These are phyloP conservation scores for Panonychus citri DNA, from an alignment of 1,140 invertebrate species.

Conservation along the genomic window DNA sequence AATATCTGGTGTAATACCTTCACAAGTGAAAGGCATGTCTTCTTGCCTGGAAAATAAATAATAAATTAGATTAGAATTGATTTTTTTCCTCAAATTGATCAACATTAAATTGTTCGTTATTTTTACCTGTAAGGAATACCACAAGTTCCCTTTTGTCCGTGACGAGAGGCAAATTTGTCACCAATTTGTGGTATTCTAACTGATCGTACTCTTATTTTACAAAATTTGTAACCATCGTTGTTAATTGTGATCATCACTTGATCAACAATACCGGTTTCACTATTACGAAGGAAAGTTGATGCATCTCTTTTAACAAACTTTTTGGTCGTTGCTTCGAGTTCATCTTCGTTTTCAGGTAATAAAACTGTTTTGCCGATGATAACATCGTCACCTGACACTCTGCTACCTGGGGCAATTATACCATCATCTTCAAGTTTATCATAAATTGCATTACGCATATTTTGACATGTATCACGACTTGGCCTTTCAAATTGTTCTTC, in stretches of 20 bases:
- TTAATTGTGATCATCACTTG: conserved; percentile 89
- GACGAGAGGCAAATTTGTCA: conserved; percentile 93
- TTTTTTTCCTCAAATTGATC: neutral
- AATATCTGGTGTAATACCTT: conserved; percentile 92
- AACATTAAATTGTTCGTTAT: too few species aligned
- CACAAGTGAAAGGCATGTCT: conserved; percentile 94
- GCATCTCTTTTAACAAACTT: conserved; percentile 79
- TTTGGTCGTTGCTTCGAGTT: conserved; percentile 69
- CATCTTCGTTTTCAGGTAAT: conserved; percentile 84
- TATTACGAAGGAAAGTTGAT: conserved; percentile 88
- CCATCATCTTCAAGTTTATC: conserved; percentile 97
- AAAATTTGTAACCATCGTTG: conserved; percentile 93
- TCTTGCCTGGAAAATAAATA: conserved; percentile 8
- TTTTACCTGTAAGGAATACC: conserved; percentile 74
- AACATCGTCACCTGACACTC: conserved; percentile 96
- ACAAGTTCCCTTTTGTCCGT: conserved; percentile 97
- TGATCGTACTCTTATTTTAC: conserved; percentile 90
- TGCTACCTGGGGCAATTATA: conserved; percentile 87
- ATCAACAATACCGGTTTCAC: conserved; percentile 95
- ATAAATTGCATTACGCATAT: conserved; percentile 93
- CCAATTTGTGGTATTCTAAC: conserved; percentile 96
- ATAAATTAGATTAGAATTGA: neutral
- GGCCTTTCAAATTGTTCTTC: conserved; percentile 98
- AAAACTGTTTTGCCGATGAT: conserved; percentile 97
- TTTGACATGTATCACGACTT: conserved; percentile 57